Evolutionary conservation across 2,888 invertebrate species (phyloP).

Genomic region (Caenorhabditis plicata): DNA sequence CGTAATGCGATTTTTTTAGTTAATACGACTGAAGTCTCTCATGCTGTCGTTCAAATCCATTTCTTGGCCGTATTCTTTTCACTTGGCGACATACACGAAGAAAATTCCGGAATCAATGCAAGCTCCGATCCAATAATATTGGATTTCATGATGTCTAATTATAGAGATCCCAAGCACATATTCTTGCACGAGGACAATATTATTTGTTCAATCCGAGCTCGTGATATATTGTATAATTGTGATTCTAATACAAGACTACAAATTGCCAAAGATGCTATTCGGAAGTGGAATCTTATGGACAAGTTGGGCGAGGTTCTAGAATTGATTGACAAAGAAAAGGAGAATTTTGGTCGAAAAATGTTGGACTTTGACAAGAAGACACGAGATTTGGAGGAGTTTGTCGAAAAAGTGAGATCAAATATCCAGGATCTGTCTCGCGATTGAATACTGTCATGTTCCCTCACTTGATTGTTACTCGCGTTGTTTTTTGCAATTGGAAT

Average conservation of each 20-base stretch:
- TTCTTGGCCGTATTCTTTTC: constrained; percentile 16
- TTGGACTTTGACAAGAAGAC: constrained; percentile 17
- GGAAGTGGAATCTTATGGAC: constrained; percentile 9
- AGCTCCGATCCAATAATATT: constrained; percentile 15
- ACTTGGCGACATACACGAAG: constrained; percentile 16
- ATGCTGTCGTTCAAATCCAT: constrained; percentile 16
- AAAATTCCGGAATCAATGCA: constrained; percentile 13
- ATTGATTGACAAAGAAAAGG: constrained; percentile 12
- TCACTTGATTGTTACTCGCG: too few relatives aligned
- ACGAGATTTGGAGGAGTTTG: constrained; percentile 6
- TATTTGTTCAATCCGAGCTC: constrained; percentile 9
- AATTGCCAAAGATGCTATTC: constrained; percentile 15
- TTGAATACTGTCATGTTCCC: too few relatives aligned
- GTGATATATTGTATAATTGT: constrained; percentile 13
- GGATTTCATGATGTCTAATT: constrained; percentile 17
- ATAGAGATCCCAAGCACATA: constrained; percentile 3
- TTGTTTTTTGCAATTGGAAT: too few relatives aligned
- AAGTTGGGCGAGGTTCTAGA: constrained; percentile 11
- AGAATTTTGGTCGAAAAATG: constrained; percentile 6
- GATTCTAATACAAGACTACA: constrained; percentile 10
- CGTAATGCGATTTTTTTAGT: constrained; percentile 12
- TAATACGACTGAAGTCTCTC: constrained; percentile 9
- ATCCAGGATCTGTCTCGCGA: constrained; percentile 4
- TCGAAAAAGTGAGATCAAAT: constrained; percentile 7
- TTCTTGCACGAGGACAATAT: constrained; percentile 16